Evolutionary conservation across 2,888 invertebrate species (phyloP).

Genomic region (Harpagoxenus sublaevis): DNA sequence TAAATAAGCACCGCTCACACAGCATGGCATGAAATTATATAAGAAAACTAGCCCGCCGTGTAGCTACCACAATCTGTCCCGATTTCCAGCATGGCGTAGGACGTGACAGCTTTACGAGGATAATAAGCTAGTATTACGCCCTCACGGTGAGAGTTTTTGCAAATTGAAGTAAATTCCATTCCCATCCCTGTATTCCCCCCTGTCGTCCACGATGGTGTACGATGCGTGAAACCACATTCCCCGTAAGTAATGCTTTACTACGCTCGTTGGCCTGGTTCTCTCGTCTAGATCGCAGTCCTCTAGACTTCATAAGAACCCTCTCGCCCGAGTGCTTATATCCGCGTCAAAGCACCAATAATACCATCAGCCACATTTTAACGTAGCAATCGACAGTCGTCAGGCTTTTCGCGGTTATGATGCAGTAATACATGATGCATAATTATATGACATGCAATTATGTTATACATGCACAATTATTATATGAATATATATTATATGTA

Average conservation of each 20-base stretch:
- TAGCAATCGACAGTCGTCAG: not conserved
- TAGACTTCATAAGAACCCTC: slow-evolving; percentile 48
- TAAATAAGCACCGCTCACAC: slow-evolving; percentile 21
- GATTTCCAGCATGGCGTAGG: slow-evolving; percentile 43
- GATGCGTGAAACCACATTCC: slow-evolving; percentile 67
- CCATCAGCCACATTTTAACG: slow-evolving; percentile 8
- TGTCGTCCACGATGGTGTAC: slow-evolving; percentile 59
- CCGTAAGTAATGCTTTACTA: slow-evolving; percentile 68
- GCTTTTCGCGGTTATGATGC: not conserved
- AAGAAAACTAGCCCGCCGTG: slow-evolving; percentile 19
- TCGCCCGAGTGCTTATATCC: slow-evolving; percentile 29
- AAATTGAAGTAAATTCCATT: slow-evolving; percentile 76
- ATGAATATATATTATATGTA: not conserved
- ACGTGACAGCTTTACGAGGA: slow-evolving; percentile 76
- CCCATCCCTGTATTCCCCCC: slow-evolving; percentile 42
- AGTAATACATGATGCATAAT: not conserved
- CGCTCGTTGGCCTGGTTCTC: slow-evolving; percentile 65
- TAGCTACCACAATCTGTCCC: slow-evolving; percentile 44
- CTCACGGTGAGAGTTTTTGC: slow-evolving; percentile 74
- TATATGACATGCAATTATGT: not conserved
- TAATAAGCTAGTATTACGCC: slow-evolving; percentile 77
- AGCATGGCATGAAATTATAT: slow-evolving; percentile 35
- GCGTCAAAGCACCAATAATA: slow-evolving; percentile 33
- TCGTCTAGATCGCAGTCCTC: slow-evolving; percentile 50
- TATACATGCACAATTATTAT: not conserved